A percentile compares a stretch with the other conserved stretches of the same genome.
Conservation (phyloP, 1,140 invertebrate species). For the Rhyzopertha dominica region DNA sequence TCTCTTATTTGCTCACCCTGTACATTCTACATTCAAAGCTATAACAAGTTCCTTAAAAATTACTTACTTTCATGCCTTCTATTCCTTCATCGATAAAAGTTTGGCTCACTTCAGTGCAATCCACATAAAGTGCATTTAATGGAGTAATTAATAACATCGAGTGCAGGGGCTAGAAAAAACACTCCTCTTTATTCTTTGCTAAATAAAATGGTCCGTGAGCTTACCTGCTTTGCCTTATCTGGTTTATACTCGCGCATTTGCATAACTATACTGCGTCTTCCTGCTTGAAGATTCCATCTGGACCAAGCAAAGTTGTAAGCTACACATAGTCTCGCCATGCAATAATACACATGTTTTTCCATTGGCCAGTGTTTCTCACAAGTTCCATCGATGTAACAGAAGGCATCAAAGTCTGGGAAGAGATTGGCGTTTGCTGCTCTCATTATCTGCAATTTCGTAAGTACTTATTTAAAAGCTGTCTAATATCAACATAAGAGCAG, state of each 20-base stretch:
- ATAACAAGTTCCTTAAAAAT: slow-evolving; percentile 29
- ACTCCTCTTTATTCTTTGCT: background rate
- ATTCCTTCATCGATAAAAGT: slow-evolving; percentile 56
- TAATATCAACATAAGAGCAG: slow-evolving; percentile 40
- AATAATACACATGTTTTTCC: slow-evolving; percentile 75
- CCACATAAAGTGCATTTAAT: slow-evolving; percentile 54
- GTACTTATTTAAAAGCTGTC: slow-evolving; percentile 36
- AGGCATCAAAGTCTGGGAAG: slow-evolving; percentile 82
- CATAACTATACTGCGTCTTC: slow-evolving; percentile 63
- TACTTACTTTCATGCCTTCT: slow-evolving; percentile 49
- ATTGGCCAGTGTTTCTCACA: slow-evolving; percentile 68
- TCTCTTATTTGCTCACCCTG: too few relatives aligned
- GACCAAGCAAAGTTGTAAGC: slow-evolving; percentile 84
- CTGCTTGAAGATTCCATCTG: slow-evolving; percentile 72
- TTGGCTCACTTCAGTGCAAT: slow-evolving; percentile 66
- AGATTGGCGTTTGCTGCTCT: slow-evolving; percentile 74
- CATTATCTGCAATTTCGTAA: slow-evolving; percentile 58
- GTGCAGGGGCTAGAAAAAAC: slow-evolving; percentile 35
- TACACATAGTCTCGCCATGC: slow-evolving; percentile 72
- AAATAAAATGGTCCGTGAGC: slow-evolving; percentile 6
- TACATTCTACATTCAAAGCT: too few relatives aligned
- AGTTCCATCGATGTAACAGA: slow-evolving; percentile 70
- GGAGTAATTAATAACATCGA: slow-evolving; percentile 60
- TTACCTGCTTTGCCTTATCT: slow-evolving; percentile 54
- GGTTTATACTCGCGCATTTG: slow-evolving; percentile 63